Conservation (phyloP, 2,113 vertebrate genomes). For the Gobio gobio region DNA sequence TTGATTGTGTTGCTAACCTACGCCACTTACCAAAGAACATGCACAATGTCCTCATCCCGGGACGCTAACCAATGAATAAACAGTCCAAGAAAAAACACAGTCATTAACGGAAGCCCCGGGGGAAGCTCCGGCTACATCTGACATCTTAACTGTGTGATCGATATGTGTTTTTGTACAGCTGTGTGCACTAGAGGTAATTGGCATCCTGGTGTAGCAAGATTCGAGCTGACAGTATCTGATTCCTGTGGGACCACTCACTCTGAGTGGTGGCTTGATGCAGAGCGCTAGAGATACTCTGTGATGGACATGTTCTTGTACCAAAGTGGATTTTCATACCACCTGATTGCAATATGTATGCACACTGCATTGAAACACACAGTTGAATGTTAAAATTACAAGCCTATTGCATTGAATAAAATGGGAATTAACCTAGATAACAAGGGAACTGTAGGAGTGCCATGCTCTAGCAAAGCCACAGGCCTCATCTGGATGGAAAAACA, state of each 20-base stretch:
- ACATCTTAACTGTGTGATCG: slow-evolving; percentile 55
- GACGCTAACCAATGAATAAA: slow-evolving; percentile 54
- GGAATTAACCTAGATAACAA: background rate
- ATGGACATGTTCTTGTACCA: slow-evolving; percentile 26
- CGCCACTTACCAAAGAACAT: slow-evolving; percentile 41
- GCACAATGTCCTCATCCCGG: slow-evolving; percentile 42
- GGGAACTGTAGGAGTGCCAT: background rate
- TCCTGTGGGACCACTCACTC: slow-evolving; percentile 17
- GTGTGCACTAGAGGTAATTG: slow-evolving; percentile 52
- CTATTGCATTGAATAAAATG: background rate
- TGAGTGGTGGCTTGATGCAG: slow-evolving; percentile 13
- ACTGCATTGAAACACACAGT: background rate
- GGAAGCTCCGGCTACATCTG: slow-evolving; percentile 34
- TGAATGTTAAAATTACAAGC: background rate
- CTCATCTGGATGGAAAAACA: background rate
- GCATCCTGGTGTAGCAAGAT: slow-evolving; percentile 24
- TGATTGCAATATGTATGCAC: background rate
- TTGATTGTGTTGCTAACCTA: slow-evolving; percentile 57
- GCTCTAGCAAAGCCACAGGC: background rate
- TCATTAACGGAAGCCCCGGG: slow-evolving; percentile 47
- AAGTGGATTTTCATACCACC: background rate
- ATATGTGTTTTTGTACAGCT: slow-evolving; percentile 41
- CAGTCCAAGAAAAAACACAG: slow-evolving; percentile 17
- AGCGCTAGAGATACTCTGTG: slow-evolving; percentile 24
- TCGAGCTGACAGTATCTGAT: slow-evolving; percentile 1